Evolutionary conservation across 92 coral and sea anemone genomes (phyloP).

Genomic region (Epizoanthus ramosus): DNA sequence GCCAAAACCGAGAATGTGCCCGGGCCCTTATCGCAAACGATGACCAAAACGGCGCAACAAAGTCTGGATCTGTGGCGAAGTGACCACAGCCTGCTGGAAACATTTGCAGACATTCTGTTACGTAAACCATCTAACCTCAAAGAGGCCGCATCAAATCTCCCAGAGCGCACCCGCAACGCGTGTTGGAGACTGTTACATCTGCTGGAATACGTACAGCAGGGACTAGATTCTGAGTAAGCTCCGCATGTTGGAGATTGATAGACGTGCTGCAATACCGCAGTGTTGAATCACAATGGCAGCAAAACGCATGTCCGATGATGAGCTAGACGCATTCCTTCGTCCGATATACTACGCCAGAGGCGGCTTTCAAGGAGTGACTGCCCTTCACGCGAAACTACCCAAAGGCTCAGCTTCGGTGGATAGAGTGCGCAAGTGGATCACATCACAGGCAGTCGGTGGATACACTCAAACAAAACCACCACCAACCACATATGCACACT

Average conservation of each 20-base stretch:
- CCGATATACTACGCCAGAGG: too few relatives aligned
- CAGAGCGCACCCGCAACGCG: conserved; percentile 23
- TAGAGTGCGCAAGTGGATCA: too few relatives aligned
- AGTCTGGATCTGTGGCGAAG: conserved; percentile 33
- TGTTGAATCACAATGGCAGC: too few relatives aligned
- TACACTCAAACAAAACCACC: too few relatives aligned
- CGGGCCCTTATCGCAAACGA: conserved; percentile 19
- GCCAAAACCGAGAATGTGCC: conserved; percentile 37
- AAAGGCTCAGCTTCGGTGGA: too few relatives aligned
- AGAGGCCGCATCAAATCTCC: conserved; percentile 8
- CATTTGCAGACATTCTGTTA: conserved; percentile 4
- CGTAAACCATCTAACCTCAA: conserved; percentile 4
- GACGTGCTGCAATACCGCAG: too few relatives aligned
- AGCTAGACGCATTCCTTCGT: too few relatives aligned
- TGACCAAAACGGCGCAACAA: conserved; percentile 11
- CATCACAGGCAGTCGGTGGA: too few relatives aligned
- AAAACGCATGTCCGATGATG: too few relatives aligned
- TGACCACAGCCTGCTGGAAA: neutral
- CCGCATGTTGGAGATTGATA: neutral
- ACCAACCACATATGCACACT: too few relatives aligned
- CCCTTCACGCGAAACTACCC: too few relatives aligned
- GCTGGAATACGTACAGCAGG: conserved; percentile 11
- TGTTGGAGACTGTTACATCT: conserved; percentile 19
- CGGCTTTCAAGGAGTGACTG: too few relatives aligned
- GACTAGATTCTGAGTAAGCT: conserved; percentile 2